These are phyloP conservation scores for Exephanes ischioxanthus DNA, from an alignment of 2,888 invertebrate species.

Conservation along the genomic window DNA sequence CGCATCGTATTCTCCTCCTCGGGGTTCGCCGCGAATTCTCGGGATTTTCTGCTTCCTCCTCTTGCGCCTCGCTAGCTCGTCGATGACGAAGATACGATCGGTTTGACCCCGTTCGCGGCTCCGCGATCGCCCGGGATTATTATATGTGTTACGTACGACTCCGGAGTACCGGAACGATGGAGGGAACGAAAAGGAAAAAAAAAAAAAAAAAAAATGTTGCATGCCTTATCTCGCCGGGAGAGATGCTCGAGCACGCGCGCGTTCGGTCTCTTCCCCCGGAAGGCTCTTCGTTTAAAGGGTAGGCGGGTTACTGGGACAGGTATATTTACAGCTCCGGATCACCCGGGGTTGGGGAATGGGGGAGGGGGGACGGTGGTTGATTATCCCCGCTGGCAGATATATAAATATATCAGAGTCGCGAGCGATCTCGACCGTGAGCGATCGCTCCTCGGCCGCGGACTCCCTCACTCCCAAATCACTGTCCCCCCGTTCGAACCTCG, in stretches of 20 bases:
- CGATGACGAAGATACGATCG: constrained; percentile 70
- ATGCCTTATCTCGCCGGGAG: constrained; percentile 59
- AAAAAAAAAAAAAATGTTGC: constrained; percentile 54
- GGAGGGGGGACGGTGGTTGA: not conserved
- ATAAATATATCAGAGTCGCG: not conserved
- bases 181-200: constrained; percentile 14
- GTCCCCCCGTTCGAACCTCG: not conserved
- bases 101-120: constrained; percentile 70
- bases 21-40: not conserved
- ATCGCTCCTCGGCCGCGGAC: not conserved
- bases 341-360: not conserved
- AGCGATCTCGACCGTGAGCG: not conserved
- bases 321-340: constrained; percentile 8
- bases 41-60: not conserved
- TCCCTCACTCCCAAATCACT: not conserved
- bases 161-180: not conserved
- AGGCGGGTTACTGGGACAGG: not conserved
- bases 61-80: not conserved
- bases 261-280: constrained; percentile 36
- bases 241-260: constrained; percentile 53
- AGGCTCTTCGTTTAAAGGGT: not conserved
- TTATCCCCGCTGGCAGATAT: constrained; percentile 16
- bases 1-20: constrained; percentile 46
- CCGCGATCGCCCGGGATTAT: constrained; percentile 53
- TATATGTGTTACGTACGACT: constrained; percentile 46